Percentiles rank a stretch among this genome's conserved stretches.
These are phyloP conservation scores for Clarias gariepinus DNA, from an alignment of 2,113 vertebrate genomes.

Conservation along the genomic window DNA sequence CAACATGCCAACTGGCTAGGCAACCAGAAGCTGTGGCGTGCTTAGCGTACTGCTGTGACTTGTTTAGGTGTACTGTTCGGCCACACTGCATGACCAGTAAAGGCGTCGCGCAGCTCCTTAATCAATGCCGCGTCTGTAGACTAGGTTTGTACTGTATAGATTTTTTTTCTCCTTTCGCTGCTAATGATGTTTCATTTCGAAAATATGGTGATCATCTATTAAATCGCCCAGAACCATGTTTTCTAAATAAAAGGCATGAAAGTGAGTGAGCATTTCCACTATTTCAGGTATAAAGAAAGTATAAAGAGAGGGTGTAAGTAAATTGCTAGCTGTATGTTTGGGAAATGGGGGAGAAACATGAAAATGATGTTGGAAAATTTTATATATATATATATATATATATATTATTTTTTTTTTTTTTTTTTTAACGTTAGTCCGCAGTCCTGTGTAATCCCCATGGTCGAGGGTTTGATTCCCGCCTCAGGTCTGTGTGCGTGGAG, in stretches of 20 bases:
- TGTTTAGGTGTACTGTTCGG: slow-evolving; percentile 9
- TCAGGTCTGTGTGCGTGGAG: too few relatives aligned
- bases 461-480: too few relatives aligned
- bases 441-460: not conserved
- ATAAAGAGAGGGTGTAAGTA: not conserved
- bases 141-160: not conserved
- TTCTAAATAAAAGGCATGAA: too few relatives aligned
- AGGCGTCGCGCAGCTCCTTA: not conserved
- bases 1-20: slow-evolving; percentile 22
- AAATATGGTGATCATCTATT: not conserved
- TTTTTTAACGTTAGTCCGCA: not conserved
- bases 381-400: too few relatives aligned
- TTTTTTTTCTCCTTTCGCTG: not conserved
- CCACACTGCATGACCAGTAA: not conserved
- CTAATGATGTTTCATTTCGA: not conserved
- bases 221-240: too few relatives aligned
- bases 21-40: slow-evolving; percentile 22
- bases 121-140: not conserved
- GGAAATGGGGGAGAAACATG: not conserved
- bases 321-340: not conserved
- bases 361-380: too few relatives aligned
- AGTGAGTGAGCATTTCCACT: not conserved
- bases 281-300: not conserved
- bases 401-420: too few relatives aligned
- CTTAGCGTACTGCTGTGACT: slow-evolving; percentile 1